A percentile compares a stretch with the other conserved stretches of the same genome.
Evolutionary conservation across 2,888 invertebrate species (phyloP).

Genomic region (Litoditis marina): DNA sequence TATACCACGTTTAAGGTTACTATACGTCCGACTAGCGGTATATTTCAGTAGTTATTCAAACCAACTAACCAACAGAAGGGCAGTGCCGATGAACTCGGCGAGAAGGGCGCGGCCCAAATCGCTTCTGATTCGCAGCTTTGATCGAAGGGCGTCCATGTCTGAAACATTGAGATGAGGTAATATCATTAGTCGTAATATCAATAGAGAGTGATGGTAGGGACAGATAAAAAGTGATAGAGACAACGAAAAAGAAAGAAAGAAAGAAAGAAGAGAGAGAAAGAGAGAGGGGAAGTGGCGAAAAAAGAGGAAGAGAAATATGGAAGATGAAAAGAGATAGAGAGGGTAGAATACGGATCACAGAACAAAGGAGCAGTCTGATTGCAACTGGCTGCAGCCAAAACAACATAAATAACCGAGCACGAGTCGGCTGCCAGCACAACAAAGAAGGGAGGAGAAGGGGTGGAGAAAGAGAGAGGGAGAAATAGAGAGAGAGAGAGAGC

Average conservation of each 20-base stretch:
- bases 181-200: background rate
- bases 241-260: background rate
- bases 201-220: background rate
- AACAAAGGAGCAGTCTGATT: background rate
- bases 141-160: slow-evolving; percentile 38
- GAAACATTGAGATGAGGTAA: background rate
- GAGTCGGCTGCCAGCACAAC: background rate
- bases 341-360: background rate
- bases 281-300: background rate
- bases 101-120: slow-evolving; percentile 53
- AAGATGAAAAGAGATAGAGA: background rate
- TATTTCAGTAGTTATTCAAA: too few species aligned
- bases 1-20: too few species aligned
- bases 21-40: background rate
- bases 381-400: background rate
- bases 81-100: slow-evolving; percentile 58
- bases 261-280: background rate
- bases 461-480: background rate
- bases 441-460: background rate
- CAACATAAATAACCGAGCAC: background rate
- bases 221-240: background rate
- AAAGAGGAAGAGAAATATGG: background rate
- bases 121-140: slow-evolving; percentile 49
- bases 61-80: slow-evolving; percentile 52
- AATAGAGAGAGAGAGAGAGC: background rate